phyloP scores from a whole-genome alignment of 2,888 invertebrate genomes.

The Dryococelus australis region DNA sequence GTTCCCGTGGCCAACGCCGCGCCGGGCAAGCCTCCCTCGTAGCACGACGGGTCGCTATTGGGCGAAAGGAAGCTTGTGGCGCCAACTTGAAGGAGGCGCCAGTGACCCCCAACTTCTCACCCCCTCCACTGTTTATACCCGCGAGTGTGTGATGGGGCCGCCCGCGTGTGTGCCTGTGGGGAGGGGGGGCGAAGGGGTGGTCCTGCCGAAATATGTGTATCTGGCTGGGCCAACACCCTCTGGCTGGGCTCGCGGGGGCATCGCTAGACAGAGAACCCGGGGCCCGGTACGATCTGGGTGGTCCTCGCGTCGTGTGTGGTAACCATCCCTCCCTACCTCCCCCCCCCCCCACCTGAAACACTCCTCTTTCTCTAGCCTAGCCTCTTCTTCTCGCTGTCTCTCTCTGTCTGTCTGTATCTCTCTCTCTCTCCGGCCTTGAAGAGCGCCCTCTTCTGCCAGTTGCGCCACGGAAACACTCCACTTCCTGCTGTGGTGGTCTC shows the following conservation, averaged over 20 bases:
- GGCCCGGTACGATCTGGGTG: slow-evolving; percentile 38
- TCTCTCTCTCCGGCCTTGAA: not conserved
- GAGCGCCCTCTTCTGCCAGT: not conserved
- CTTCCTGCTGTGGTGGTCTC: not conserved
- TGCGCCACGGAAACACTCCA: not conserved
- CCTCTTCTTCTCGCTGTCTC: too few relatives aligned
- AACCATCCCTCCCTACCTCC: slow-evolving; percentile 27
- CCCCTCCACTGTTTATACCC: too few relatives aligned
- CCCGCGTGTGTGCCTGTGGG: too few relatives aligned
- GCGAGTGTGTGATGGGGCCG: too few relatives aligned
- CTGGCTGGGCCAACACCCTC: slow-evolving; percentile 19
- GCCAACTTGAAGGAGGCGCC: too few relatives aligned
- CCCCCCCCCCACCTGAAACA: not conserved
- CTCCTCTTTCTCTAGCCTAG: too few relatives aligned
- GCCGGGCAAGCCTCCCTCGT: too few relatives aligned
- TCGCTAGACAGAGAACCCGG: slow-evolving; percentile 26
- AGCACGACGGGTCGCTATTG: too few relatives aligned
- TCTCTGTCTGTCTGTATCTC: too few relatives aligned
- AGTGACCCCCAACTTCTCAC: too few relatives aligned
- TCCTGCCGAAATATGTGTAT: slow-evolving; percentile 32
- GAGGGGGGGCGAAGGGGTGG: not conserved
- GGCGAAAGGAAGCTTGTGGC: too few relatives aligned
- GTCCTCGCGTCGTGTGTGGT: slow-evolving; percentile 41
- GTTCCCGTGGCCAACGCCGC: too few relatives aligned
- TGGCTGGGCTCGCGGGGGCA: not conserved